Evolutionary conservation across 2,113 vertebrate species (phyloP).

Genomic region (Hymenochirus boettgeri): DNA sequence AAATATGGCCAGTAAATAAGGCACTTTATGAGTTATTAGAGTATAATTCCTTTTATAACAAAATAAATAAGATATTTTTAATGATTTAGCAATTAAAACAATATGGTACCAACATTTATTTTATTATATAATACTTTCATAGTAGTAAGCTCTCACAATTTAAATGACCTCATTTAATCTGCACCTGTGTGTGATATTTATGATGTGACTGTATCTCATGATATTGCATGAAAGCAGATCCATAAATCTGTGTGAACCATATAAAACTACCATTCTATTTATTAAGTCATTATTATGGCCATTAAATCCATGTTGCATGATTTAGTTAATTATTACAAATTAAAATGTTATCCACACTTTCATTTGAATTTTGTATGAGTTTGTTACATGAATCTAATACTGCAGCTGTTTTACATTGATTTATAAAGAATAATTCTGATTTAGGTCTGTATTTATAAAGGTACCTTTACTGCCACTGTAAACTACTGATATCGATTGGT

Average conservation of each 20-base stretch:
- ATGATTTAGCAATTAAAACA: background rate
- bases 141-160: conserved; percentile 8
- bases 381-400: conserved; percentile 4
- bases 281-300: background rate
- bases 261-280: conserved; percentile 1
- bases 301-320: conserved; percentile 20
- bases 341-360: conserved; percentile 1
- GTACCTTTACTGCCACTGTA: too few species aligned
- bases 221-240: conserved; percentile 17
- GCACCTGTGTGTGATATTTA: conserved; percentile 14
- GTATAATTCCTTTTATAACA: conserved; percentile 24
- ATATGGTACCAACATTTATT: background rate
- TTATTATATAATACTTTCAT: conserved; percentile 13
- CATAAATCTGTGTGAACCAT: background rate
- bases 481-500: too few species aligned
- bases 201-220: conserved; percentile 21
- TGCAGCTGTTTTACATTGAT: too few species aligned
- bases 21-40: conserved; percentile 25
- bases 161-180: background rate
- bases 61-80: conserved; percentile 19
- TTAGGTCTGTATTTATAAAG: too few species aligned
- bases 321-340: conserved; percentile 14
- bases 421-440: too few species aligned
- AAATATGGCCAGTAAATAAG: conserved; percentile 6
- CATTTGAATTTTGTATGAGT: background rate